These are phyloP conservation scores for Dascyllus trimaculatus DNA, from an alignment of 2,113 vertebrate genomes.

Conservation along the genomic window DNA sequence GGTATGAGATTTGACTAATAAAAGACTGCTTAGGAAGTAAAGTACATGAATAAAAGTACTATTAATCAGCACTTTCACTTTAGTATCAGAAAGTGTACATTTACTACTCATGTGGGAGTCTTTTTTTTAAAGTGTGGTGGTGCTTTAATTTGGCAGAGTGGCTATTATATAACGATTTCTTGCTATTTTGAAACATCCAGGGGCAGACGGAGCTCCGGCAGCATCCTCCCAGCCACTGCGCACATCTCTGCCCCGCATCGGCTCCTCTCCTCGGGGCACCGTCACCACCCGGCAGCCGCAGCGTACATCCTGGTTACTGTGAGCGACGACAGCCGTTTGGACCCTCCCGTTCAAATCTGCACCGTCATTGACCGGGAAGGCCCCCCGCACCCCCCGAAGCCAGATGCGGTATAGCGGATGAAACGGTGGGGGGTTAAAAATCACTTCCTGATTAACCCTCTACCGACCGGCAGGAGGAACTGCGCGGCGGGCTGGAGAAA, in stretches of 20 bases:
- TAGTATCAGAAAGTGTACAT: neutral
- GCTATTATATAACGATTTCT: too few relatives aligned
- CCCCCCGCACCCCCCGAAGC: too few relatives aligned
- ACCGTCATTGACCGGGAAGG: constrained; percentile 55
- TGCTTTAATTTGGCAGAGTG: constrained; percentile 30
- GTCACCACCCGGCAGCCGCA: constrained; percentile 8
- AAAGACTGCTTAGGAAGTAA: too few relatives aligned
- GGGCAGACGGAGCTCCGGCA: neutral
- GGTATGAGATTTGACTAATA: too few relatives aligned
- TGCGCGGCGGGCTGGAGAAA: constrained; percentile 61
- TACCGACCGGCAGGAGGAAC: constrained; percentile 72
- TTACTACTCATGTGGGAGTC: too few relatives aligned
- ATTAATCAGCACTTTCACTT: neutral
- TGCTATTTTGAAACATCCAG: neutral
- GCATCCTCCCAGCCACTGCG: constrained; percentile 23
- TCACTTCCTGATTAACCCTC: constrained; percentile 72
- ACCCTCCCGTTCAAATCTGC: constrained; percentile 32
- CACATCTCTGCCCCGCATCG: constrained; percentile 16
- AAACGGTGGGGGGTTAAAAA: neutral
- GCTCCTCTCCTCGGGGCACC: neutral
- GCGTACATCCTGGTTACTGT: constrained; percentile 21
- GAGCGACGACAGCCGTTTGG: constrained; percentile 7
- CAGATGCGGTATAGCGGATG: constrained; percentile 6
- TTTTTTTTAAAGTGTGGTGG: neutral
- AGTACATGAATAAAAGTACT: too few relatives aligned